Evolutionary conservation across 2,797 vertebrate genomes (phyloP), one percentile per base, ranked within the genome.

Genomic region (Danio albolineatus): DNA sequence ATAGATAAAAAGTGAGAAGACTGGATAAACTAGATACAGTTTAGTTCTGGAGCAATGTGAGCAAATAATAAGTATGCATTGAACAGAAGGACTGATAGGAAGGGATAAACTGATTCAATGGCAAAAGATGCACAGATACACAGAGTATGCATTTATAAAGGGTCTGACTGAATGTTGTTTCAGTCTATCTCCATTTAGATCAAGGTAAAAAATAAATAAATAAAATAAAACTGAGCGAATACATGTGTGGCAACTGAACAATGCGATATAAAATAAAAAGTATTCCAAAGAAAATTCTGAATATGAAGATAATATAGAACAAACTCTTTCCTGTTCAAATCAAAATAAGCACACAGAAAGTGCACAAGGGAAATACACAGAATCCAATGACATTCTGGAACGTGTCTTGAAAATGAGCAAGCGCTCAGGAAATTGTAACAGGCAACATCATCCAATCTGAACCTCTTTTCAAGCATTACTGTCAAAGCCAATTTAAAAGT

Each of bases 401-500:
- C 4, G 16, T 44, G 16, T 17, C 54, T 59, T n/a, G 2, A 60
- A 70, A 70, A 78, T 57, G 46, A 73, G 53, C 41, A 53, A 64
- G 36, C 53, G 13, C 49, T 61, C 56, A 39, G 70, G 36, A 82
- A 65, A 57, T 82, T 76, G 61, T 71, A 74, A 19, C 44, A 73
- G 60, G 36, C 19, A 44, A 64, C 53, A 75, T 84, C 71, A 72
- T 49, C 44, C 57, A 73, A 73, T 57, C 17, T 36, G 75, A 74
- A 75, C 82, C n/a, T 69, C 39, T 81, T 73, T 59, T 66, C 41
- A 60, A 74, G 65, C 57, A 64, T 73, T 79, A 61, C 59, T 79
- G 78, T 82, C 82, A 83, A 77, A 75, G 70, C 54, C 78, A 48
- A 75, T 85, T 79, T 79, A 60, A 53, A 59, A 73, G 21, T 59